Evolutionary conservation across 2,797 vertebrate genomes (phyloP).

Genomic region (Hylomyscus alleni): DNA sequence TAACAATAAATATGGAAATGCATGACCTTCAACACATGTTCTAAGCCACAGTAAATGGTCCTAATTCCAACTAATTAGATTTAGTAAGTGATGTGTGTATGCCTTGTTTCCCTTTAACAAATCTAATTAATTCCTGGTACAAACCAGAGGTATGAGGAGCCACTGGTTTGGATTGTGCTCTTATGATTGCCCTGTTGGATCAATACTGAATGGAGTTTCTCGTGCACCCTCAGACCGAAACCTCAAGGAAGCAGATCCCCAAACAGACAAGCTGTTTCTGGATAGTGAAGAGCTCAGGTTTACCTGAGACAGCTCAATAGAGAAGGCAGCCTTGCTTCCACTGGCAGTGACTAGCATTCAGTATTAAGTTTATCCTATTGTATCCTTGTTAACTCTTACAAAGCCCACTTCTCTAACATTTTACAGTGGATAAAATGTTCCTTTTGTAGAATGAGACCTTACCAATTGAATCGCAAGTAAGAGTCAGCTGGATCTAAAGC

Average conservation of each 20-base stretch:
- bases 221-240: too few relatives aligned
- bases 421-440: not conserved
- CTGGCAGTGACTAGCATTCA: not conserved
- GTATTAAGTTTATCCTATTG: too few relatives aligned
- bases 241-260: not conserved
- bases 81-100: not conserved
- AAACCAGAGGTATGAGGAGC: not conserved
- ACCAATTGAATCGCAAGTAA: not conserved
- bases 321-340: not conserved
- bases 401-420: not conserved
- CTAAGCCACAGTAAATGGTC: not conserved
- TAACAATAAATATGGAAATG: not conserved
- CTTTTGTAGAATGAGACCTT: not conserved
- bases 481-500: too few relatives aligned
- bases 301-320: too few relatives aligned
- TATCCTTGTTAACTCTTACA: not conserved
- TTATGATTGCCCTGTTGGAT: too few relatives aligned
- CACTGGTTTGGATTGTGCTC: not conserved
- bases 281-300: not conserved
- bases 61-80: not conserved
- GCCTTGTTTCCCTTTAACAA: not conserved
- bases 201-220: not conserved
- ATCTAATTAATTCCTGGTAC: not conserved
- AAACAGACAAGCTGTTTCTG: not conserved
- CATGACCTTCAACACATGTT: not conserved